These are phyloP conservation scores for Cephalopterus ornatus DNA, from an alignment of 2,113 vertebrate species.

Conservation along the genomic window DNA sequence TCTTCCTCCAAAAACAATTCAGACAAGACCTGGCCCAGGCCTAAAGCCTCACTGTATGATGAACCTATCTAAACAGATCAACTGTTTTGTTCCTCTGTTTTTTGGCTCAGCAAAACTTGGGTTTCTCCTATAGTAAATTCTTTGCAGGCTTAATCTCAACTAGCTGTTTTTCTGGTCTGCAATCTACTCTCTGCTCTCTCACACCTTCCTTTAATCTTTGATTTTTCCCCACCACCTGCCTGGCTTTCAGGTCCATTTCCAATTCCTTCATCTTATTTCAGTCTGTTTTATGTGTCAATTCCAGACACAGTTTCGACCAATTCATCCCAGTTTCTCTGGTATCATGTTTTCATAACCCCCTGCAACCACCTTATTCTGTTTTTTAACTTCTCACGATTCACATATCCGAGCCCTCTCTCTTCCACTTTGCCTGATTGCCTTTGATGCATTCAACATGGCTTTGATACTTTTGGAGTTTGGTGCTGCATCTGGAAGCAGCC, in stretches of 20 bases:
- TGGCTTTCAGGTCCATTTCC: background rate
- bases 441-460: background rate
- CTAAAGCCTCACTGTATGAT: background rate
- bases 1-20: background rate
- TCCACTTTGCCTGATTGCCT: background rate
- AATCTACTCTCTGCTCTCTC: background rate
- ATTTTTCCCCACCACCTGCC: background rate
- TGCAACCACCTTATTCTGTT: background rate
- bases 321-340: background rate
- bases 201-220: background rate
- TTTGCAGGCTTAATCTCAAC: background rate
- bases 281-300: background rate
- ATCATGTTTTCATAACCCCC: background rate
- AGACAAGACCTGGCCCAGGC: background rate
- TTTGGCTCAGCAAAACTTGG: background rate
- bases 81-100: background rate
- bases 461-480: background rate
- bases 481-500: background rate
- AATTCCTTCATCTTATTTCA: background rate
- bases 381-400: background rate
- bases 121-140: background rate
- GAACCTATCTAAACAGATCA: background rate
- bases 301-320: background rate
- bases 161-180: background rate
- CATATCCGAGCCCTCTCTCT: background rate